These are phyloP conservation scores for Mythimna vitellina DNA, from an alignment of 2,888 invertebrate species.

Conservation along the genomic window DNA sequence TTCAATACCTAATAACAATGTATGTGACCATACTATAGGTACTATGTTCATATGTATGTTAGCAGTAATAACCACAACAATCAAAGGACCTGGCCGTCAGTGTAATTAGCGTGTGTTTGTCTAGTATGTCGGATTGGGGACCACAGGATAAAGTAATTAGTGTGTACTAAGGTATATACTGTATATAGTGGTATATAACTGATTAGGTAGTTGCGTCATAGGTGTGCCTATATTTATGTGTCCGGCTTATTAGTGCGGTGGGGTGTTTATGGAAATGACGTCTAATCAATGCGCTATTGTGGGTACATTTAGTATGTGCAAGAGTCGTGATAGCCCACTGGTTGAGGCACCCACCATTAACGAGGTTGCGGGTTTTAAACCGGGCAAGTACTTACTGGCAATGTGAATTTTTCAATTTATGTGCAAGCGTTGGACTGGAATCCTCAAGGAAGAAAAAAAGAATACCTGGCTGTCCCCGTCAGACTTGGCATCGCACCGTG, in stretches of 20 bases:
- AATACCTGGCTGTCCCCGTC: too few species aligned
- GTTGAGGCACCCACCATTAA: too few species aligned
- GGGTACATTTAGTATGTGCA: not conserved
- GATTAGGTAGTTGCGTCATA: slow-evolving; percentile 20
- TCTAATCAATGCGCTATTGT: not conserved
- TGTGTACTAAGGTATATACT: not conserved
- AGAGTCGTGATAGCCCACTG: too few species aligned
- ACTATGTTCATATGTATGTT: not conserved
- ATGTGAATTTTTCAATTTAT: too few species aligned
- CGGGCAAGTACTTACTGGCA: too few species aligned
- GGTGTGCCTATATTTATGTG: slow-evolving; percentile 1
- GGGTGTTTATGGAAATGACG: slow-evolving; percentile 26
- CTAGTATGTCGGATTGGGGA: slow-evolving; percentile 5
- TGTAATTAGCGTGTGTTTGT: slow-evolving; percentile 36
- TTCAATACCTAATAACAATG: too few species aligned
- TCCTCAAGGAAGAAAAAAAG: too few species aligned
- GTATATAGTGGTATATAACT: not conserved
- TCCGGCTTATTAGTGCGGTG: not conserved
- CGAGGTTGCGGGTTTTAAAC: too few species aligned
- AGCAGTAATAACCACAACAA: slow-evolving; percentile 26
- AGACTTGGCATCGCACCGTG: too few species aligned
- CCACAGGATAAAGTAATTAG: slow-evolving; percentile 49
- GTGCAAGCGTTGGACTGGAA: too few species aligned
- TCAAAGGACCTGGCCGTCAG: slow-evolving; percentile 26
- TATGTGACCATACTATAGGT: not conserved